Percentiles rank a stretch among this genome's conserved stretches.
These are phyloP conservation scores for Drosophila borborema DNA, from an alignment of 2,888 invertebrate genomes.

Conservation along the genomic window DNA sequence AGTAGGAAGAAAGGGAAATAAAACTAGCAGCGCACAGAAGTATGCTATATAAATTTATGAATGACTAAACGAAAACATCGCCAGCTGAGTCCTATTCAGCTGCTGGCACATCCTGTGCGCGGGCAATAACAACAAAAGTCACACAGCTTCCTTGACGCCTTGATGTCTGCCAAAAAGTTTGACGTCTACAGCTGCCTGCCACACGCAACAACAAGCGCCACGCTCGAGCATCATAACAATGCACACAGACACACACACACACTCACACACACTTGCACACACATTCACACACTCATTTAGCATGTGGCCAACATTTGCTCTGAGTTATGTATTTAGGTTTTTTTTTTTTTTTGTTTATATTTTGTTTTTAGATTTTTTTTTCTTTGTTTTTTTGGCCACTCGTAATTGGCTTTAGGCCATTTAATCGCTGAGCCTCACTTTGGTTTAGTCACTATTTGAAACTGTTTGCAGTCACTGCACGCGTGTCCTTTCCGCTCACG, in stretches of 20 bases:
- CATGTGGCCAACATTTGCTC: constrained; percentile 14
- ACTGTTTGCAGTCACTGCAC: constrained; percentile 23
- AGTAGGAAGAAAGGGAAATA: constrained; percentile 9
- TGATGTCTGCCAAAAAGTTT: constrained; percentile 71
- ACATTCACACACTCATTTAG: constrained; percentile 11
- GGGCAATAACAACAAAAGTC: constrained; percentile 48
- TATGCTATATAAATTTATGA: constrained; percentile 62
- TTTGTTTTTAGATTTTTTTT: background rate
- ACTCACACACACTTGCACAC: constrained; percentile 4
- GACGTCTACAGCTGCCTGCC: constrained; percentile 53
- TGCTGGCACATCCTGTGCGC: constrained; percentile 19
- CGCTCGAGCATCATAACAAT: constrained; percentile 28
- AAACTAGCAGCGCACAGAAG: constrained; percentile 47
- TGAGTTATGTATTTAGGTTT: constrained; percentile 35
- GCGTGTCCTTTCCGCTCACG: constrained; percentile 71
- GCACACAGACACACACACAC: constrained; percentile 18
- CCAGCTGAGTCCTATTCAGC: constrained; percentile 37
- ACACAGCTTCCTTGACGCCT: constrained; percentile 66
- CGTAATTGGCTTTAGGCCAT: constrained; percentile 38
- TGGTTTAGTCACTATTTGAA: constrained; percentile 25
- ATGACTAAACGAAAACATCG: constrained; percentile 60
- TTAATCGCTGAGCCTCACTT: constrained; percentile 55
- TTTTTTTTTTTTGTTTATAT: constrained; percentile 22
- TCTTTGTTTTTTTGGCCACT: constrained; percentile 6
- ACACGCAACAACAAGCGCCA: constrained; percentile 40